Base-by-base conservation (phyloP, 2,888 invertebrate genomes). In the Tenthredo amoena region DNA sequence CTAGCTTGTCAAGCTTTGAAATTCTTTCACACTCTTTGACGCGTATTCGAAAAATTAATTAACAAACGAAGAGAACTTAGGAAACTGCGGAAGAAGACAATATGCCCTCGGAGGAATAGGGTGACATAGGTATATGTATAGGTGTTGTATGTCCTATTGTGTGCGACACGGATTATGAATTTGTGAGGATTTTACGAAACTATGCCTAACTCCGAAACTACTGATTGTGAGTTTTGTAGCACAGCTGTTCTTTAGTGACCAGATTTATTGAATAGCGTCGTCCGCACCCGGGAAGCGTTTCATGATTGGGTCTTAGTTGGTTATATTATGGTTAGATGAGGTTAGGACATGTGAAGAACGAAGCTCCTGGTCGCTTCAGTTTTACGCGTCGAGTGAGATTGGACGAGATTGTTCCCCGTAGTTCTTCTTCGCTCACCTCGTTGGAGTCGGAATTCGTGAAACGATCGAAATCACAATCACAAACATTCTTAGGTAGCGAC, bases 401-500 rank as follows among this genome's bases (percentile, higher is more conserved):
- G 10, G 40, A 3, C 74, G 21, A 47, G 40, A 26, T 9, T 37
- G 40, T 55, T 34, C 18, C 55, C 15, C 50, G n/a, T 74, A 3
- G 55, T 31, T 55, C 34, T 34, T 31, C 31, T 77, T n/a, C 50
- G 77, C 50, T 77, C n/a, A 77, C 34, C 50, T 77, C 34, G 7
- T 50, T 18, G 31, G 40, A 55, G 55, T 55, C n/a, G 34, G n/a
- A 77, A 77, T 55, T 31, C 10, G 31, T 34, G 10, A 31, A 55
- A 77, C 10, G 31, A 55, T 50, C 77, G 34, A 18, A 31, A 77
- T 7, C n/a, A 26, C 26, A 34, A 37, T 37, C 21, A 62, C n/a
- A 62, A 62, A 65, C 26, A 68, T 82, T 31, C 34, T 72, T 50
- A 37, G 84, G 74, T 50, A 68, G 72, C 50, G 18, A n/a, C 9